Evolutionary conservation across 2,797 vertebrate genomes (phyloP).

Genomic region (Austrolebias charrua): DNA sequence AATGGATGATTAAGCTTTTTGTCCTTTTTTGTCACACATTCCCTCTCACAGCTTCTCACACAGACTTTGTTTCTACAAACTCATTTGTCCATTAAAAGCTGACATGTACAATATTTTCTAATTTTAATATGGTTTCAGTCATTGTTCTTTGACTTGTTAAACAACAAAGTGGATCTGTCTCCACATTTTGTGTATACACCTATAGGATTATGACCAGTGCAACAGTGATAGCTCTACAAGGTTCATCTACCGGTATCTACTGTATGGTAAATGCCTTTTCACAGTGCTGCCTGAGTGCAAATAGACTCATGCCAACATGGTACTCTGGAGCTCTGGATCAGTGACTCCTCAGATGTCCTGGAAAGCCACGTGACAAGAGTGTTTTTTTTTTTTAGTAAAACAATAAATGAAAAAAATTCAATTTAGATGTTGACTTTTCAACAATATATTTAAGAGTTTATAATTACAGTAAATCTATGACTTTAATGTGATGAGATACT

Average conservation of each 20-base stretch:
- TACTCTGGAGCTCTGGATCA: neutral
- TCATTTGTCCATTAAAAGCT: slow-evolving; percentile 7
- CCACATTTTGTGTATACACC: slow-evolving; percentile 3
- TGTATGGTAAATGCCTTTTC: neutral
- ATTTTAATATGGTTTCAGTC: neutral
- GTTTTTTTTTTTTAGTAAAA: neutral
- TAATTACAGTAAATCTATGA: neutral
- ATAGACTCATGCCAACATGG: neutral
- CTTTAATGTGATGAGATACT: neutral
- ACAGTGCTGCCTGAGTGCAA: neutral
- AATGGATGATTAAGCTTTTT: slow-evolving; percentile 4
- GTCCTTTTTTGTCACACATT: neutral
- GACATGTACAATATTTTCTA: slow-evolving; percentile 6
- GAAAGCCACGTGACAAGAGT: neutral
- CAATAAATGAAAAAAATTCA: no score
- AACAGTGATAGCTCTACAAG: neutral
- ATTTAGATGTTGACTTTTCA: neutral
- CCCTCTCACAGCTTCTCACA: neutral
- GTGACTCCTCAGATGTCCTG: neutral
- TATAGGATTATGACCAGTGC: slow-evolving; percentile 1
- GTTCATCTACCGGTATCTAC: neutral
- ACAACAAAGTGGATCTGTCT: slow-evolving; percentile 9
- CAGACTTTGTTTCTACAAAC: neutral
- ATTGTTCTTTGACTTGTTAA: neutral
- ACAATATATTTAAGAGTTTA: neutral